These are phyloP conservation scores for Acrobasis suavella DNA, from an alignment of 2,888 invertebrate genomes.

Conservation along the genomic window DNA sequence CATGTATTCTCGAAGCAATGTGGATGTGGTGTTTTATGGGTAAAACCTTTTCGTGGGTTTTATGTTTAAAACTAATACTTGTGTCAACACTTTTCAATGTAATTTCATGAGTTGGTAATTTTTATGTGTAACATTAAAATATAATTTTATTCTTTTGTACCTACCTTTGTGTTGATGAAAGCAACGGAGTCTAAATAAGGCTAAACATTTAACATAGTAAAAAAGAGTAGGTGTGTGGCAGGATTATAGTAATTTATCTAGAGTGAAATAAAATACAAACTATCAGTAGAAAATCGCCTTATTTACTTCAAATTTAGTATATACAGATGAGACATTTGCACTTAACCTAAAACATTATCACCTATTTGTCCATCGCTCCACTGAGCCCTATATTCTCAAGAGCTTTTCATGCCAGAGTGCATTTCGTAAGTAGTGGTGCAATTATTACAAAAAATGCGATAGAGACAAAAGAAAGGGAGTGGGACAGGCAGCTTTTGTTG, in stretches of 20 bases:
- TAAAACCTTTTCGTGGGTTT: too few relatives aligned
- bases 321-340: conserved; percentile 29
- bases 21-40: too few relatives aligned
- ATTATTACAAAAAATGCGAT: conserved; percentile 50
- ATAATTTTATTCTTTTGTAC: too few relatives aligned
- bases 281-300: conserved; percentile 35
- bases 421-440: conserved; percentile 56
- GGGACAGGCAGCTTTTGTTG: conserved; percentile 48
- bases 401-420: conserved; percentile 43
- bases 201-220: too few relatives aligned
- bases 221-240: too few relatives aligned
- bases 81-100: too few relatives aligned
- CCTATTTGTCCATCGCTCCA: conserved; percentile 9
- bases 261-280: neutral
- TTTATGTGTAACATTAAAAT: too few relatives aligned
- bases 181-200: too few relatives aligned
- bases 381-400: neutral
- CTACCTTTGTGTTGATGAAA: too few relatives aligned
- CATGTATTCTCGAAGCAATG: neutral
- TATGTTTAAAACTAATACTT: too few relatives aligned
- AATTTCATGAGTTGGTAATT: too few relatives aligned
- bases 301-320: conserved; percentile 27
- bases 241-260: too few relatives aligned
- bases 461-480: conserved; percentile 45
- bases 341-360: neutral